Conservation (phyloP, 2,888 invertebrate species). For the Chrysomela aeneicollis region DNA sequence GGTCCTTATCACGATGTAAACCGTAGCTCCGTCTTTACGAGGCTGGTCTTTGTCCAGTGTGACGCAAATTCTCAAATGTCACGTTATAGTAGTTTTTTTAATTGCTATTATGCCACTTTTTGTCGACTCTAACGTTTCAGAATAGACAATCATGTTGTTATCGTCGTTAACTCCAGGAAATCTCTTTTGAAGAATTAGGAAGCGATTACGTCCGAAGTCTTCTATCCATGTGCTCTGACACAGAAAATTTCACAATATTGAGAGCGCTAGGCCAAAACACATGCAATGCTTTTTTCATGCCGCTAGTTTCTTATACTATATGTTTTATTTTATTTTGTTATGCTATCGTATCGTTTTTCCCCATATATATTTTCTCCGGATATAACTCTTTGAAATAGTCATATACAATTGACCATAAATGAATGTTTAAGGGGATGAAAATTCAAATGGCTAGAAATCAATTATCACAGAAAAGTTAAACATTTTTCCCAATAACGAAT, state of each 20-base stretch:
- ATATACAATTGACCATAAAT: no score
- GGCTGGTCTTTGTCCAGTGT: conserved; percentile 48
- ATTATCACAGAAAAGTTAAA: no score
- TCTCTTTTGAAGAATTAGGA: neutral
- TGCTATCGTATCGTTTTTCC: no score
- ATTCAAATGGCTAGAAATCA: no score
- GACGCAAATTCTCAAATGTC: conserved; percentile 45
- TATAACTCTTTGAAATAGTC: no score
- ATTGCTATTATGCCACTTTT: conserved; percentile 34
- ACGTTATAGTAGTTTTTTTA: conserved; percentile 32
- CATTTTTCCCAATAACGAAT: no score
- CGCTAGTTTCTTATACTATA: no score
- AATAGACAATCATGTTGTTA: neutral
- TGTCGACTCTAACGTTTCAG: conserved; percentile 5
- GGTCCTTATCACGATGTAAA: conserved; percentile 46
- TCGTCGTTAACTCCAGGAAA: neutral
- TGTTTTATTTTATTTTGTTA: no score
- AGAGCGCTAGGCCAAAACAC: neutral
- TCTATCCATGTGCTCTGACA: neutral
- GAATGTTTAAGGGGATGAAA: no score
- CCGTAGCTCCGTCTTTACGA: conserved; percentile 50
- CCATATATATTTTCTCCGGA: no score
- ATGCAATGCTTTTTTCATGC: no score
- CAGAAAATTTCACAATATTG: neutral
- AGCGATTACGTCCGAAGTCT: neutral